A percentile compares a stretch with the other conserved stretches of the same genome.
Conservation (phyloP, 2,797 vertebrate genomes). For the Clarias fuscus region DNA sequence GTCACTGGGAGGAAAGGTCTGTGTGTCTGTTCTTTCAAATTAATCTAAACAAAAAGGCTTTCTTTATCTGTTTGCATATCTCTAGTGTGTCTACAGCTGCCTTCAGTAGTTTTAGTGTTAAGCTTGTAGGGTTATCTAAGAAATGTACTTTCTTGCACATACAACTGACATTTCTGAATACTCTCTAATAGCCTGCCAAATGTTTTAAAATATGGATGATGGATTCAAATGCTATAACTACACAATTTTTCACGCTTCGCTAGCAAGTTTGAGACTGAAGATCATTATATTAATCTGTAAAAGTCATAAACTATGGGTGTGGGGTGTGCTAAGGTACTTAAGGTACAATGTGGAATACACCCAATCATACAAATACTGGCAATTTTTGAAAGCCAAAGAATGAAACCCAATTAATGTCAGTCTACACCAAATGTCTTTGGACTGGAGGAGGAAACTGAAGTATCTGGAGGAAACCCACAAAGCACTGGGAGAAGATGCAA, state of each 20-base stretch:
- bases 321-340: too few relatives aligned
- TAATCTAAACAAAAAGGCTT: slow-evolving; percentile 18
- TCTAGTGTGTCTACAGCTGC: neutral
- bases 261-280: neutral
- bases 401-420: too few relatives aligned
- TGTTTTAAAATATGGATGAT: neutral
- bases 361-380: too few relatives aligned
- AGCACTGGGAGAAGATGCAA: too few relatives aligned
- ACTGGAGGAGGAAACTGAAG: too few relatives aligned
- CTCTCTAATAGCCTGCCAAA: neutral
- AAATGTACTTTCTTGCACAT: neutral
- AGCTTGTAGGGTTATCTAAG: slow-evolving; percentile 1
- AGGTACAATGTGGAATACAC: too few relatives aligned
- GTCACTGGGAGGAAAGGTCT: neutral
- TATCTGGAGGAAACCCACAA: too few relatives aligned
- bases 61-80: slow-evolving; percentile 26
- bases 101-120: neutral
- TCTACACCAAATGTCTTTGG: too few relatives aligned
- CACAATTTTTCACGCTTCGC: neutral
- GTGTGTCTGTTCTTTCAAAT: neutral
- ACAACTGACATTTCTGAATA: neutral
- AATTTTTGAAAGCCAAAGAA: too few relatives aligned
- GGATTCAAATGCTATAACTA: neutral
- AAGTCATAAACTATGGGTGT: neutral
- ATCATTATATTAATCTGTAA: neutral